Base-by-base conservation (phyloP, 2,113 vertebrate genomes). In the Eptesicus fuscus region DNA sequence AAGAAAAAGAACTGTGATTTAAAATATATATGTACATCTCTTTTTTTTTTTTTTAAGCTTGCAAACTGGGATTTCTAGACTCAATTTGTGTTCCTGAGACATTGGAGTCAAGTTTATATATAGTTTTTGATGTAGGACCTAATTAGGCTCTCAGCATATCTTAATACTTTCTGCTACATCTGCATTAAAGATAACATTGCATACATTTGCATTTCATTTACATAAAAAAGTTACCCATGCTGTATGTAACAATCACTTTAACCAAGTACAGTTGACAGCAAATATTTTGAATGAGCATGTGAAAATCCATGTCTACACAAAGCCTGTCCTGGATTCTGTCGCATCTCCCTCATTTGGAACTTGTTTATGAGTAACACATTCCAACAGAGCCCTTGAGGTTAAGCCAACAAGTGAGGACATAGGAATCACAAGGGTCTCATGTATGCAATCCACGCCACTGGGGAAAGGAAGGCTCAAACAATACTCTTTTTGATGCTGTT, bases 101-200 rank as follows among this genome's bases (percentile, higher is more conserved):
- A 98, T 92, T 95, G 96, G 98, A 98, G 98, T 98, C 97, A 98
- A 98, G 96, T 97, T 98, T 97, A 95, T 98, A 90, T 98, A 97
- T 97, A 97, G 97, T 98, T 98, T 98, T 98, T 98, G 98, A 98
- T 98, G 98, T 98, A 98, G 97, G 97, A 98, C 98, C 98, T 98
- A 98, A 98, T 98, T 98, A 98, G 98, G 97, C 97, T 93, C 94
- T 97, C 93, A 97, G 96, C 98, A 98, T 96, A 98, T 98, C 98
- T 98, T 98, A 98, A 98, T 98, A 98, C 97, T 98, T 98, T 97
- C 97, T 98, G 98, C 98, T 98, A 97, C 97, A 98, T 98, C 98
- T 98, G 98, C 98, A 98, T 98, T 98, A 98, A 98, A 98, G 98
- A 98, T 98, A 96, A 94, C 86, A 96, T 98, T 97, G 98, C 98